Base-by-base conservation (phyloP, 2,888 invertebrate species). In the Cryptus armator region DNA sequence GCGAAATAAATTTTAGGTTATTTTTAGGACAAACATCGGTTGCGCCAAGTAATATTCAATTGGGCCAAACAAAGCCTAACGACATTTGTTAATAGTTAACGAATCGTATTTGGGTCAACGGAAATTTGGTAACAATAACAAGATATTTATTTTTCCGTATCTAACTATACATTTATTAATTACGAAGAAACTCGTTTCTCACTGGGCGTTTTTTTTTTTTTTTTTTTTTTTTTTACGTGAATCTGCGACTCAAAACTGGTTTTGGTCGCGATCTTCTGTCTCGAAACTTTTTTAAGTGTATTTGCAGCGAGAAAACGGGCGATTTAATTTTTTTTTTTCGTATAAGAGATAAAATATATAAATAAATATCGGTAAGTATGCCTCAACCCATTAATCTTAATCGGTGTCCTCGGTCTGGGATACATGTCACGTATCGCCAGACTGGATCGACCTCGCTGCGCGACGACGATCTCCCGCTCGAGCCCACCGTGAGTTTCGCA, bases 381-480 rank as follows among this genome's bases (percentile, higher is more conserved):
- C 37, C 29, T 46, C 9, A 32, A 44, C 51, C 53, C 75, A 74
- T 84, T 77, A 81, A 68, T 77, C 81, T 56, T 64, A 67, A 74
- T 84, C 68, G 77, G 43, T 77, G 77, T 77, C 74, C 62, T 74
- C 64, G 72, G 72, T 77, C 67, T 51, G 37, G 77, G 68, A 74
- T 56, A 81, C 77, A 72, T 74, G 74, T 84, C 81, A 81, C 81
- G 81, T 84, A 81, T 84, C 74, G 32, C 64, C 64, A 48, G 64
- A 68, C 81, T 77, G 67, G 81, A 77, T 53, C 74, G 81, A 81
- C 84, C 84, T 84, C 84, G 77, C 66, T 72, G 46, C 48, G 66
- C 56, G 68, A 78, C 74, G 68, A 29, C 68, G 86, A 87, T 88
- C 89, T 88, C 88, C 82, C 85, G 83, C 82, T 79, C 87, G 75